phyloP scores from a whole-genome alignment of 2,888 invertebrate genomes.

The Capitulum mitella region DNA sequence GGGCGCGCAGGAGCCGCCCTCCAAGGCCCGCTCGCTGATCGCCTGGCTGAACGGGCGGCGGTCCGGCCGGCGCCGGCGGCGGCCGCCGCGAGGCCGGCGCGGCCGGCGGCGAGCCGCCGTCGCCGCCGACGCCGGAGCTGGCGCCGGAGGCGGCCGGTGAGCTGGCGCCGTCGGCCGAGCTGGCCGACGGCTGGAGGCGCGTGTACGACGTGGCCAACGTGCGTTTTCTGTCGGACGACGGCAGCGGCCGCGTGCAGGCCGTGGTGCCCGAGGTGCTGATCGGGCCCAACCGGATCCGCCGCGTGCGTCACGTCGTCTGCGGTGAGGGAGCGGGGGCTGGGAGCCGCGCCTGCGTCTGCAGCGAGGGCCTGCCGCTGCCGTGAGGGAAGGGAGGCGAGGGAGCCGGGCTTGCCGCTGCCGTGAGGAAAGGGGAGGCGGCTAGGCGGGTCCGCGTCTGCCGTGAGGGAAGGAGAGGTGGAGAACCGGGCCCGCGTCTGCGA shows the following conservation, averaged over 20 bases:
- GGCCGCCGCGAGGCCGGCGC: background rate
- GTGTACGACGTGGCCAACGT: background rate
- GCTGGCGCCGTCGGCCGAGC: background rate
- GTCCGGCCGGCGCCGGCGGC: background rate
- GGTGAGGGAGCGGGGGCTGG: background rate
- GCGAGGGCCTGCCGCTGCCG: background rate
- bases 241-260: background rate
- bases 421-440: no score
- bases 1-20: conserved; percentile 1
- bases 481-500: no score
- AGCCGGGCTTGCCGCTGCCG: no score
- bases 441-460: no score
- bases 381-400: background rate
- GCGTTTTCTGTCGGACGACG: background rate
- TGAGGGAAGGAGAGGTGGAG: no score
- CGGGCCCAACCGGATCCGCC: background rate
- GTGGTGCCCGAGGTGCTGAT: background rate
- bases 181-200: conserved; percentile 4
- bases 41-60: background rate
- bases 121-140: background rate
- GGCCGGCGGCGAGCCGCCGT: background rate
- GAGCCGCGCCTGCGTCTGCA: background rate
- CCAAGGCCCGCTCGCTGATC: conserved; percentile 1
- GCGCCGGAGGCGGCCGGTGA: background rate
- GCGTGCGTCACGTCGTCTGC: conserved; percentile 14